These are phyloP conservation scores for Leptogaster cylindrica DNA, from an alignment of 2,888 invertebrate species.

Conservation along the genomic window DNA sequence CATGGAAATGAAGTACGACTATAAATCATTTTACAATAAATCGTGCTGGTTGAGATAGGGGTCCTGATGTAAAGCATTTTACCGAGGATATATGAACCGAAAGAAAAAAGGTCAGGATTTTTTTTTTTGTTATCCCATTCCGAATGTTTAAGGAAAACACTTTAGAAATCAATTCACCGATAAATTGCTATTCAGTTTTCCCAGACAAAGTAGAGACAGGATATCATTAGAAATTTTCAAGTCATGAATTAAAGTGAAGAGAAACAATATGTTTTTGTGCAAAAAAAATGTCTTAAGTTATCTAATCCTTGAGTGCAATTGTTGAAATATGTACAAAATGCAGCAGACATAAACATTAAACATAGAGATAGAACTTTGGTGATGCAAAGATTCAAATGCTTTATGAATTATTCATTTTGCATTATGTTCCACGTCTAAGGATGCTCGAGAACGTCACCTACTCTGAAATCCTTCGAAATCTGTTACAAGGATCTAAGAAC, in stretches of 20 bases:
- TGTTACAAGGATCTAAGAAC: not conserved
- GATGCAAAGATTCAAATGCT: not conserved
- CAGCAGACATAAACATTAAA: not conserved
- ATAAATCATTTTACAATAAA: not conserved
- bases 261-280: too few relatives aligned
- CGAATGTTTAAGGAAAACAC: not conserved
- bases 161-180: conserved; percentile 1
- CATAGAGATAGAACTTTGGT: not conserved
- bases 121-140: not conserved
- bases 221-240: not conserved
- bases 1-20: not conserved
- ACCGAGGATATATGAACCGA: not conserved
- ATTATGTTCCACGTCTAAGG: not conserved
- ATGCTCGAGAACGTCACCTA: not conserved
- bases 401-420: not conserved
- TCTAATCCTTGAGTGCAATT: not conserved
- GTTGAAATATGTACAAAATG: not conserved
- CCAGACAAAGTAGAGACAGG: not conserved
- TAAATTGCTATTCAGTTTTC: not conserved
- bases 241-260: not conserved
- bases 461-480: not conserved
- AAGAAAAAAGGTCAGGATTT: not conserved
- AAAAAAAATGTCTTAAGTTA: not conserved
- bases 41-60: not conserved
- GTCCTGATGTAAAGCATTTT: too few relatives aligned